Base-by-base conservation (phyloP, 2,888 invertebrate genomes). In the Pseudanteris insignis region DNA sequence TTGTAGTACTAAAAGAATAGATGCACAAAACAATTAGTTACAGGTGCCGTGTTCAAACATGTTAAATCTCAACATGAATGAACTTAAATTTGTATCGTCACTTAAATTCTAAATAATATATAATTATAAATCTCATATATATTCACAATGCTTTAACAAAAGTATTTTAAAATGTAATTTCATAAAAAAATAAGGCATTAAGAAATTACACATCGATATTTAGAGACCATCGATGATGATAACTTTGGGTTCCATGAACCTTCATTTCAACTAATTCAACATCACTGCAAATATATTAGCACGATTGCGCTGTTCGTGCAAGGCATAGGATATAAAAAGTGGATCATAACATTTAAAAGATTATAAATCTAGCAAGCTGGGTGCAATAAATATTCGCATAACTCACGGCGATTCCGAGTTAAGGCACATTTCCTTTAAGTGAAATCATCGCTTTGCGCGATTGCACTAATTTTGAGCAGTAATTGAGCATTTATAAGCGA, bases 381-480 rank as follows among this genome's bases (percentile, higher is more conserved):
- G 44, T 12, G 44, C 21, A 33, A 57, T 62, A 62, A 62, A 62
- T 57, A 62, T 62, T 55, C 15, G 21, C 50, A 57, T 57, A 57
- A 57, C 44, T 62, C 47, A 62, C 36, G 37, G 40, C 41, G 29
- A 26, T 40, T 43, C 37, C 21, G 25, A 34, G 28, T 15, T 40
- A 21, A 10, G 14, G 33, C 6, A 18, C 6, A 18, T 37, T 26
- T 14, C 15, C 13, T 25, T 44, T 48, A 46, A 61, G 54, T 61
- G 41, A 61, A 50, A 55, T 41, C 55, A 47, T 29, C 28, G 34
- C 44, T 28, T 28, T 30, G 21, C 26, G 47, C 44, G 38, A 62
- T 61, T 46, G 41, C 55, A 57, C 55, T 62, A 57, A 57, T 62
- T 62, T 62, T n/a, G n/a, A n/a, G 57, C 51, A 47, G 28, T 62